A percentile compares a stretch with the other conserved stretches of the same genome.
phyloP scores from a whole-genome alignment of 1,140 invertebrate species.

The Eriosoma lanigerum region DNA sequence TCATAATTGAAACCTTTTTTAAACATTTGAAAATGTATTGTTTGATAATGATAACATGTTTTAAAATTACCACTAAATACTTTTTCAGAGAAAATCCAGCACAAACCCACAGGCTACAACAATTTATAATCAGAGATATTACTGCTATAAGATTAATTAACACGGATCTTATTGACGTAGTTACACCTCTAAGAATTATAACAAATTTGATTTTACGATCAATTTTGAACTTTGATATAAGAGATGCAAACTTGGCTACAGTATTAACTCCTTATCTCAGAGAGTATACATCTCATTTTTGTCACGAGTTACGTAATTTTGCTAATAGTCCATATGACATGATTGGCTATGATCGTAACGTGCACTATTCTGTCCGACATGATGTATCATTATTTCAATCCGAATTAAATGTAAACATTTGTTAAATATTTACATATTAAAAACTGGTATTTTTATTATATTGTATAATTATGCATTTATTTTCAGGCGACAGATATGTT shows the following conservation, averaged over 20 bases:
- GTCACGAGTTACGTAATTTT: conserved; percentile 28
- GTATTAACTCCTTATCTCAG: background rate
- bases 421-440: background rate
- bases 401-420: background rate
- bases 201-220: conserved; percentile 14
- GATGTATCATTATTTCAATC: too few relatives aligned
- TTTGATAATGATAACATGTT: background rate
- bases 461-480: background rate
- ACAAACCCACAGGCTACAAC: background rate
- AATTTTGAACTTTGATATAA: background rate
- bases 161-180: too few relatives aligned
- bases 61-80: background rate
- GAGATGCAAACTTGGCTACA: background rate
- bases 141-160: background rate
- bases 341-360: conserved; percentile 21
- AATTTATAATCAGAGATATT: conserved; percentile 16
- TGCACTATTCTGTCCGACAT: background rate
- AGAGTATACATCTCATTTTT: background rate
- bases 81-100: conserved; percentile 37
- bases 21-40: too few relatives aligned
- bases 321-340: conserved; percentile 39
- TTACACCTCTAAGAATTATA: background rate
- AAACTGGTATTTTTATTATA: background rate
- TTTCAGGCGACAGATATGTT: background rate
- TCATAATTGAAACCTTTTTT: too few relatives aligned